A percentile compares a stretch with the other conserved stretches of the same genome.
phyloP scores from a whole-genome alignment of 2,797 vertebrate genomes.

The Esox lucius region DNA sequence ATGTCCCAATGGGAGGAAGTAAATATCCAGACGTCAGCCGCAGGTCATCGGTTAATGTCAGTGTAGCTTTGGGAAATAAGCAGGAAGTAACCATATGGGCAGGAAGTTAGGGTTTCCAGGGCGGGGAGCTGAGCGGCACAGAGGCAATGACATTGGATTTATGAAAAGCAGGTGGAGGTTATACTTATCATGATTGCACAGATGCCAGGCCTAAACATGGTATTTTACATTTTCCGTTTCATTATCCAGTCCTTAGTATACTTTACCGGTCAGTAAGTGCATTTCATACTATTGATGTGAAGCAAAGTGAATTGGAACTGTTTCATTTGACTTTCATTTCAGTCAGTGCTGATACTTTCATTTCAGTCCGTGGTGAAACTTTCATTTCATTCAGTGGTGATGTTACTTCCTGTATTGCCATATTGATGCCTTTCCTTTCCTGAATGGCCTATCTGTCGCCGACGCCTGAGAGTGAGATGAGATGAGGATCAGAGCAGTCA shows the following conservation, averaged over 20 bases:
- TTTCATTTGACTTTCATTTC: background rate
- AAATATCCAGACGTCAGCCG: constrained; percentile 45
- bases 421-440: background rate
- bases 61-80: constrained; percentile 42
- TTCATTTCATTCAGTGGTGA: background rate
- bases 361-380: too few relatives aligned
- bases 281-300: background rate
- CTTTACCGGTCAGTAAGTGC: background rate
- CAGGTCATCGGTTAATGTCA: constrained; percentile 47
- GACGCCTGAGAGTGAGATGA: background rate
- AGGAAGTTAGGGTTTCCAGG: constrained; percentile 47
- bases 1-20: constrained; percentile 50
- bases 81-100: constrained; percentile 42
- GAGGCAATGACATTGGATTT: background rate
- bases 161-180: background rate
- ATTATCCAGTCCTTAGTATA: too few relatives aligned
- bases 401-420: background rate
- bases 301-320: background rate
- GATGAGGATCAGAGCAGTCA: constrained; percentile 6
- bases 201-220: background rate
- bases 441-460: background rate
- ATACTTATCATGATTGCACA: background rate
- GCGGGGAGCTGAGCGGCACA: constrained; percentile 24
- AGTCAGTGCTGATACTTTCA: too few relatives aligned
- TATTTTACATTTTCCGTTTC: too few relatives aligned